phyloP scores from a whole-genome alignment of 2,113 vertebrate species.

The Dicentrarchus labrax region DNA sequence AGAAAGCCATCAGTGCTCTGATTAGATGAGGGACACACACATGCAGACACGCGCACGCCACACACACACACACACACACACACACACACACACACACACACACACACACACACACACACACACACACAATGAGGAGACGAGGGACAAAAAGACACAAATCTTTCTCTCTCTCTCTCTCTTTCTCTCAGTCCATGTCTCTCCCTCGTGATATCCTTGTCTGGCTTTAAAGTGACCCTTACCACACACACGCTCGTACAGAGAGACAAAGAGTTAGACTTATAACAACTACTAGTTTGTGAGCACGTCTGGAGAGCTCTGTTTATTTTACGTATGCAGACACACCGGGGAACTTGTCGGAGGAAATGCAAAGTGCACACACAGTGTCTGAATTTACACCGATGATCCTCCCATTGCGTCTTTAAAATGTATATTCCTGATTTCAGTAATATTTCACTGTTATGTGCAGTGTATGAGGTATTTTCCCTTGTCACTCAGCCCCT shows the following conservation, averaged over 20 bases:
- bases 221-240: neutral
- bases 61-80: constrained; percentile 8
- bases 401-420: neutral
- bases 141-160: constrained; percentile 2
- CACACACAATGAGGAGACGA: neutral
- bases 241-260: neutral
- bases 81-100: neutral
- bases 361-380: neutral
- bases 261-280: neutral
- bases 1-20: constrained; percentile 28
- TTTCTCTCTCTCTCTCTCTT: neutral
- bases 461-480: neutral
- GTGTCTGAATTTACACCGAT: neutral
- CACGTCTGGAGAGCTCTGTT: neutral
- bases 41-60: neutral
- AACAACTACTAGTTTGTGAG: neutral
- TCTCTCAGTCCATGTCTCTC: neutral
- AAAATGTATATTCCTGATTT: neutral
- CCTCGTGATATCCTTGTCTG: neutral
- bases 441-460: neutral
- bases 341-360: neutral
- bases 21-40: constrained; percentile 19
- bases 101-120: constrained; percentile 12
- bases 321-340: neutral
- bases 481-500: neutral